Evolutionary conservation across 2,888 invertebrate species (phyloP), one percentile per base, ranked within the genome.

Genomic region (Steromphala cineraria): DNA sequence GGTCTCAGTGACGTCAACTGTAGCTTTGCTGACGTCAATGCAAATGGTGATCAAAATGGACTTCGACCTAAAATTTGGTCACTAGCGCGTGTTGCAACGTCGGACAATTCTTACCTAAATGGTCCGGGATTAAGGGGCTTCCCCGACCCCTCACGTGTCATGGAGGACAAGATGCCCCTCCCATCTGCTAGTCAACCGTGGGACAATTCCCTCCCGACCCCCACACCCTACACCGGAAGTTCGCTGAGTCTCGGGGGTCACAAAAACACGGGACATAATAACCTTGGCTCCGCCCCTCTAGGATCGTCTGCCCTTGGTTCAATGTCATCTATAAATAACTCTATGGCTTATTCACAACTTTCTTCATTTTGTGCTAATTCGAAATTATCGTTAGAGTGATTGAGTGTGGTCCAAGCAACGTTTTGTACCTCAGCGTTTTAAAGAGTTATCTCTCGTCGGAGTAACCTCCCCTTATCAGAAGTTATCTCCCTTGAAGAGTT

Each of bases 1-100:
- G 91, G 89, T 28, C 86, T 91, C 53, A 90, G 89, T 81, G 91
- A 91, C 81, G 89, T 89, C 21, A 90, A 90, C 85, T 87, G 88
- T 78, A 86, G 88, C 56, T 87, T 89, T 81, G 82, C 87, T 36
- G 86, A 87, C 53, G 71, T 71, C 36, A 77, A 15, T 19, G 40
- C 31, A 21, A 71, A 36, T 10, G 71, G 75, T 55, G 76, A 76
- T 52, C 84, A 86, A 19, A 84, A 80, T n/a, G 86, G 84, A 17
- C 71, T 90, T 67, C 80, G 89, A 78, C 92, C 92, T 13, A 86
- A 91, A 74, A 92, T 92, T 79, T 92, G 92, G 92, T 92, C 92
- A 10, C 84, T 92, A 40, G 92, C 91, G 17, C 90, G 91, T 82
- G 90, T 91, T 19, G 92, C 91, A n/a, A 91, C 92, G 2, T 91